Evolutionary conservation across 2,888 invertebrate species (phyloP).

Genomic region (Brachyptera putata): DNA sequence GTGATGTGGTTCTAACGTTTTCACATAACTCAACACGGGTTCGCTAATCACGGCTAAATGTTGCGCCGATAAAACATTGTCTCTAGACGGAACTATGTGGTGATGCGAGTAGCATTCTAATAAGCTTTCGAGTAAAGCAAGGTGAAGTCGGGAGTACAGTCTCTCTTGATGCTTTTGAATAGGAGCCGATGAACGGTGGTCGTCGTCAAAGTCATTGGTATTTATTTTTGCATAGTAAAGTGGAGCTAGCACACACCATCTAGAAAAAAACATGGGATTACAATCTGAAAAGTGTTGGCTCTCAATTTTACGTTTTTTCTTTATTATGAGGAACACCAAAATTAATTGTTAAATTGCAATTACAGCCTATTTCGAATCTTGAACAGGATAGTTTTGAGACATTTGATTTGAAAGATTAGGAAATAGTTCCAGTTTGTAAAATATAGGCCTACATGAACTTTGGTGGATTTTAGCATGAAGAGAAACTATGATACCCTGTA

Average conservation of each 20-base stretch:
- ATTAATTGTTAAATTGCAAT: too few relatives aligned
- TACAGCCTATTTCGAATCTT: too few relatives aligned
- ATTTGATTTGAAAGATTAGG: too few relatives aligned
- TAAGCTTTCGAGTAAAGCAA: conserved; percentile 62
- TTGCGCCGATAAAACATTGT: conserved; percentile 61
- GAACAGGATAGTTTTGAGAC: too few relatives aligned
- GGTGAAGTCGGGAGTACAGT: conserved; percentile 61
- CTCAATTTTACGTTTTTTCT: too few relatives aligned
- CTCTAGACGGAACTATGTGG: conserved; percentile 44
- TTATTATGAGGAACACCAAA: too few relatives aligned
- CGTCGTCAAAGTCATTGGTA: neutral
- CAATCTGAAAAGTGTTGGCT: too few relatives aligned
- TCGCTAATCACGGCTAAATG: conserved; percentile 53
- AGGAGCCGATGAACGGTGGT: neutral
- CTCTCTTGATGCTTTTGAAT: conserved; percentile 37
- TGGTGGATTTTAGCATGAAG: too few relatives aligned
- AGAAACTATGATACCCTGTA: too few relatives aligned
- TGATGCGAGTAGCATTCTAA: conserved; percentile 47
- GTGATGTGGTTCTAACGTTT: conserved; percentile 35
- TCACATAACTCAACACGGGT: conserved; percentile 43
- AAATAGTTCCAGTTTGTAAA: too few relatives aligned
- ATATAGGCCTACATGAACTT: too few relatives aligned
- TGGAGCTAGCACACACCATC: conserved; percentile 70
- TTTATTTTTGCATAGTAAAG: conserved; percentile 43
- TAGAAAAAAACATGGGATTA: too few relatives aligned